Base-by-base conservation (phyloP, 2,113 vertebrate species). In the Bubo bubo region DNA sequence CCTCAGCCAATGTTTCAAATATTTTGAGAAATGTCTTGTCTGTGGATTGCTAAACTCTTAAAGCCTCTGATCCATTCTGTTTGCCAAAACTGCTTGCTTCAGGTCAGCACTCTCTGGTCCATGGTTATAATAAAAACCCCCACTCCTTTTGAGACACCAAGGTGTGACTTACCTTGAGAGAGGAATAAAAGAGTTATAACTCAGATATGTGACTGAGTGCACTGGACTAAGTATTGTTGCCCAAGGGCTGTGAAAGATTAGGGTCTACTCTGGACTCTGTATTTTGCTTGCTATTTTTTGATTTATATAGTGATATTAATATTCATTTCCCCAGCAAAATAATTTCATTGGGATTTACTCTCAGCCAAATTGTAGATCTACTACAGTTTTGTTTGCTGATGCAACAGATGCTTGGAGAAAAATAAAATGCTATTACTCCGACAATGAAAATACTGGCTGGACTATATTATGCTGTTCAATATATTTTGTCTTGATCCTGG, bases 161-260 rank as follows among this genome's bases (percentile, higher is more conserved):
- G 4, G 4, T 79, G 30, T 60, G 56, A 10, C 11, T 86, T 22
- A 59, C 6, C 15, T 47, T 59, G 23, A 88, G 4, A 81, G 15
- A 74, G 45, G 50, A 91, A 70, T 83, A 58, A 70, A 70, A 77
- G 41, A 75, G 15, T 71, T 90, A 85, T 94, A 94, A 74, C 10
- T 71, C 52, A 63, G 26, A 45, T 21, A 35, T 14, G 4, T 76
- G 63, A 41, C 28, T 53, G 16, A 74, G 4, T 58, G 14, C 10
- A 50, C 10, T 10, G 7, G 34, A 41, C n/a, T 66, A 74, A 86
- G 4, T 30, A 63, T 53, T 0, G 0, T 1, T 72, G 21, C 27
- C 7, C 23, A 79, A 72, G 28, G 32, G 2, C 16, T 80, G 20
- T 50, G 32, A 86, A 86, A 74, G 11, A 20, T 6, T 67, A 26